Conservation (phyloP, 2,888 invertebrate genomes). For the Acleris laterana region DNA sequence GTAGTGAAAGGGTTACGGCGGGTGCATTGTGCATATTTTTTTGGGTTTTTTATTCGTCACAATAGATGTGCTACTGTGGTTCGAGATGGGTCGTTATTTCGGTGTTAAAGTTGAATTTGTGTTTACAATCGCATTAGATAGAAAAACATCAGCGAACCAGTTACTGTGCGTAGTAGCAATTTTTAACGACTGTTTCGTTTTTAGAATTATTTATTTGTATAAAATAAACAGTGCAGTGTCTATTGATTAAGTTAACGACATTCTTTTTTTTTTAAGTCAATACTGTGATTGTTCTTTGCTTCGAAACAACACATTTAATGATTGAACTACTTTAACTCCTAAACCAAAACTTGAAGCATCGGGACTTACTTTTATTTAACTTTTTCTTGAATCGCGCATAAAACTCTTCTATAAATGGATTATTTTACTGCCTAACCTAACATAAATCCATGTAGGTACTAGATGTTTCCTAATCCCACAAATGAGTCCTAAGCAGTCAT, state of each 20-base stretch:
- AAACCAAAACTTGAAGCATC: no score
- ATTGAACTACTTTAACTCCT: no score
- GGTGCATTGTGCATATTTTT: conserved; percentile 57
- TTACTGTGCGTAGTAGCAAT: neutral
- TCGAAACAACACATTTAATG: no score
- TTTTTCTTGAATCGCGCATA: no score
- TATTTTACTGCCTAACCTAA: no score
- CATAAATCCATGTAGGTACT: no score
- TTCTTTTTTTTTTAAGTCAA: no score
- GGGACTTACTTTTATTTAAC: no score
- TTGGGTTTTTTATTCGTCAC: conserved; percentile 56
- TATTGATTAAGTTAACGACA: no score
- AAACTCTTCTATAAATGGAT: no score
- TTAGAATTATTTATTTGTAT: neutral
- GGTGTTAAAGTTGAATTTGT: conserved; percentile 76
- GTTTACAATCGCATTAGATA: conserved; percentile 50
- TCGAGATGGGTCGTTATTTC: conserved; percentile 74
- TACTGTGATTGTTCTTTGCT: no score
- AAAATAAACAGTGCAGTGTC: neutral
- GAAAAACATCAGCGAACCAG: conserved; percentile 13
- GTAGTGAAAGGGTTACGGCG: conserved; percentile 69
- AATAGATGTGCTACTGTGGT: conserved; percentile 65
- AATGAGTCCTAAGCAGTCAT: conserved; percentile 43
- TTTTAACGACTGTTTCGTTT: conserved; percentile 16
- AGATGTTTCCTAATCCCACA: neutral